Evolutionary conservation across 2,888 invertebrate genomes (phyloP).

Genomic region (Cosmia pyralina): DNA sequence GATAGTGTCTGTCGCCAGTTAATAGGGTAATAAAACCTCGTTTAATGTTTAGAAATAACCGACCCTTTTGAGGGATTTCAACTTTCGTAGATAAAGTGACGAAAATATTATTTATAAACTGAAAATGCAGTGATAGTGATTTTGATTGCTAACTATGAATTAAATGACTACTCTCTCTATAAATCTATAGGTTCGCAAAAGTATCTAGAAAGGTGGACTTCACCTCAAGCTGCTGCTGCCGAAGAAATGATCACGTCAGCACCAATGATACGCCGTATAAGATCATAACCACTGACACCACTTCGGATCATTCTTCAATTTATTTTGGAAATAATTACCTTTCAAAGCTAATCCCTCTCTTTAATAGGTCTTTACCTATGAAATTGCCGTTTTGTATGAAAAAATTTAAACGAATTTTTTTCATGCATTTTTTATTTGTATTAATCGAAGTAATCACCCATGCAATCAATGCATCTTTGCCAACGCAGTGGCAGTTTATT

Average conservation of each 20-base stretch:
- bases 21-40: constrained; percentile 39
- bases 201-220: neutral
- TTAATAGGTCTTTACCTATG: too few species aligned
- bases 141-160: too few species aligned
- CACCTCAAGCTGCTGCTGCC: neutral
- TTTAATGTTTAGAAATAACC: constrained; percentile 6
- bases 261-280: neutral
- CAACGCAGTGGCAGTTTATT: too few species aligned
- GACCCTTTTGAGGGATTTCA: neutral
- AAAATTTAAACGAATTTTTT: too few species aligned
- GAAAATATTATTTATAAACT: neutral
- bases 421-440: too few species aligned
- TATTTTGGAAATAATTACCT: neutral
- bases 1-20: constrained; percentile 37
- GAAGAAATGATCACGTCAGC: neutral
- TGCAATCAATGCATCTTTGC: too few species aligned
- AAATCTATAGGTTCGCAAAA: too few species aligned
- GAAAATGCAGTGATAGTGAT: neutral
- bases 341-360: neutral
- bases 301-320: neutral
- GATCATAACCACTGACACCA: neutral
- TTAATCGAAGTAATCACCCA: too few species aligned
- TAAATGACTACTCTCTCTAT: too few species aligned
- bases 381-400: too few species aligned
- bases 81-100: neutral